Evolutionary conservation across 1,140 invertebrate species (phyloP).

Genomic region (Macrotrachela quadricornifera): DNA sequence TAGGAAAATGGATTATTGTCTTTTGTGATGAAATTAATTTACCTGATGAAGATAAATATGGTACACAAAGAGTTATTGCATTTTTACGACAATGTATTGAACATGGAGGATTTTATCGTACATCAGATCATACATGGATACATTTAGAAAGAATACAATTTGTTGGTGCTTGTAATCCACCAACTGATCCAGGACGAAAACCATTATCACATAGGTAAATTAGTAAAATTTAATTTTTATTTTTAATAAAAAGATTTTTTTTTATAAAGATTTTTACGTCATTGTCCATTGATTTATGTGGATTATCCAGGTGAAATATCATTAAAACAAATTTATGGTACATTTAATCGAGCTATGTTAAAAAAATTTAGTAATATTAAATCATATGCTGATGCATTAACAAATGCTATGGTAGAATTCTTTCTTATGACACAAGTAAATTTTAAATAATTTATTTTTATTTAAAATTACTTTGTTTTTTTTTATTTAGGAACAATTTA

Average conservation of each 20-base stretch:
- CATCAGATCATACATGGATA: conserved; percentile 85
- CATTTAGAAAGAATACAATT: conserved; percentile 90
- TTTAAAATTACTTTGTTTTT: too few species aligned
- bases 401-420: conserved; percentile 95
- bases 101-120: conserved; percentile 58
- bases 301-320: conserved; percentile 96
- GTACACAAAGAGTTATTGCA: conserved; percentile 90
- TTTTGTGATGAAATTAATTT: conserved; percentile 99
- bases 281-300: conserved; percentile 95
- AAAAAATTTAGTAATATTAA: conserved; percentile 65
- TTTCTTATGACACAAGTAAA: conserved; percentile 67
- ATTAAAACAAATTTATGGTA: conserved; percentile 75
- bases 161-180: conserved; percentile 96
- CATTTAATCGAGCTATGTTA: conserved; percentile 88
- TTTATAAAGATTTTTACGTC: conserved; percentile 40
- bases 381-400: conserved; percentile 79
- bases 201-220: conserved; percentile 68
- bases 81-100: conserved; percentile 91
- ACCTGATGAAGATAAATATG: conserved; percentile 93
- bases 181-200: conserved; percentile 92
- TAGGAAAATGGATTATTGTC: conserved; percentile 96
- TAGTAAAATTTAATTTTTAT: background rate
- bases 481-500: conserved; percentile 55
- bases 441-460: too few species aligned
- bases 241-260: too few species aligned